Evolutionary conservation across 2,888 invertebrate species (phyloP).

Genomic region (Amblyjoppa proteus): DNA sequence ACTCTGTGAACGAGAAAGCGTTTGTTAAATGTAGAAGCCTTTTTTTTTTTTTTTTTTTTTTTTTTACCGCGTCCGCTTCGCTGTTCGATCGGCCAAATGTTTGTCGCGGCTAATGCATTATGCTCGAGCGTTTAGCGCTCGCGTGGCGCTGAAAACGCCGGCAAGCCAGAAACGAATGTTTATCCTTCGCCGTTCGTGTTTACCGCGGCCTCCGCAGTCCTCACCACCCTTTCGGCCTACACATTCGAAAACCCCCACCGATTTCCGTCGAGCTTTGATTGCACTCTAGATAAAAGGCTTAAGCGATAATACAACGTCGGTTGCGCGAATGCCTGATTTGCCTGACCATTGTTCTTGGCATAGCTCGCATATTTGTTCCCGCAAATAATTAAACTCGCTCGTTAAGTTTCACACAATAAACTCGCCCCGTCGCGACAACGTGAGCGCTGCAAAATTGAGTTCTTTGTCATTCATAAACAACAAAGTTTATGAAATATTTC

Average conservation of each 20-base stretch:
- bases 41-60: background rate
- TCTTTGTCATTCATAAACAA: background rate
- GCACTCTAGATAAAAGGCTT: constrained; percentile 79
- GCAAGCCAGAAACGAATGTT: constrained; percentile 26
- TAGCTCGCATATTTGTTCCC: constrained; percentile 19
- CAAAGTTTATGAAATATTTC: background rate
- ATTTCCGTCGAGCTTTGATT: constrained; percentile 61
- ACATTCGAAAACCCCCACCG: constrained; percentile 1
- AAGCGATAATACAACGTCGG: constrained; percentile 73
- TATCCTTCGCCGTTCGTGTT: constrained; percentile 14
- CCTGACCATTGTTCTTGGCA: constrained; percentile 25
- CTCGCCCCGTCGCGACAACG: constrained; percentile 29
- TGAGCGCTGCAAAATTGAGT: background rate
- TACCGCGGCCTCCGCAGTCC: constrained; percentile 4
- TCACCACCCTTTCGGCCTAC: constrained; percentile 8
- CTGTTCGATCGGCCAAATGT: background rate
- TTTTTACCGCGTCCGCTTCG: background rate
- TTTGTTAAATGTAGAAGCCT: too few species aligned
- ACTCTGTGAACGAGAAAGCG: too few species aligned
- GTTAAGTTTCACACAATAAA: constrained; percentile 57
- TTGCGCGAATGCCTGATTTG: constrained; percentile 4
- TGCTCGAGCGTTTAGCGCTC: constrained; percentile 44
- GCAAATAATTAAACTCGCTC: constrained; percentile 12
- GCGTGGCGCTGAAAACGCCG: constrained; percentile 6
- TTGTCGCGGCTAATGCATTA: constrained; percentile 54